Percentiles rank a stretch among this genome's conserved stretches.
phyloP scores from a whole-genome alignment of 2,888 invertebrate species.

The Morpho helenor region DNA sequence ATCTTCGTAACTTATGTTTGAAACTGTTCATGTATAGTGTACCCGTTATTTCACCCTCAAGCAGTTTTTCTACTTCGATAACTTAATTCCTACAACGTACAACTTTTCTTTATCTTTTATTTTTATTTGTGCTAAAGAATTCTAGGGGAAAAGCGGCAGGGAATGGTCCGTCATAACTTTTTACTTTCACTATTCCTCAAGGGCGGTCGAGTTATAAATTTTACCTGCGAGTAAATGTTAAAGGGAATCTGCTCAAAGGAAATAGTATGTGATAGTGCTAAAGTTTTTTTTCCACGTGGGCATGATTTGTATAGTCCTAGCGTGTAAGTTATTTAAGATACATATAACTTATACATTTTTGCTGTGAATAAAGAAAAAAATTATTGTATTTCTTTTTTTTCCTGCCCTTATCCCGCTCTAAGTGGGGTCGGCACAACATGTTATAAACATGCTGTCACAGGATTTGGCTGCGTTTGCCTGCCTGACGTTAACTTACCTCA shows the following conservation, averaged over 20 bases:
- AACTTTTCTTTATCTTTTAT: slow-evolving; percentile 7
- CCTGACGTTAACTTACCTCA: too few relatives aligned
- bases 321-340: too few relatives aligned
- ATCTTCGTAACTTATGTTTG: too few relatives aligned
- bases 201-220: slow-evolving; percentile 4
- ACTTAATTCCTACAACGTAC: not conserved
- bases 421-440: too few relatives aligned
- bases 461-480: too few relatives aligned
- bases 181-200: slow-evolving; percentile 7
- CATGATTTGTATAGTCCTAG: too few relatives aligned
- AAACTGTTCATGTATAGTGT: too few relatives aligned
- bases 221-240: slow-evolving; percentile 5
- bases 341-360: too few relatives aligned
- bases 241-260: not conserved
- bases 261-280: not conserved
- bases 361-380: too few relatives aligned
- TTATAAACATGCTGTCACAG: too few relatives aligned
- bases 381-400: too few relatives aligned
- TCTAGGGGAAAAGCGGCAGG: slow-evolving; percentile 2
- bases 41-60: not conserved
- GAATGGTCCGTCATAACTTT: slow-evolving; percentile 9
- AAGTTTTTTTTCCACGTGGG: not conserved
- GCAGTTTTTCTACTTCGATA: not conserved
- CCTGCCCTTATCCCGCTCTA: too few relatives aligned
- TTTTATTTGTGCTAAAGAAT: slow-evolving; percentile 1